Evolutionary conservation across 2,888 invertebrate genomes (phyloP).

Genomic region (Pterostichus madidus): DNA sequence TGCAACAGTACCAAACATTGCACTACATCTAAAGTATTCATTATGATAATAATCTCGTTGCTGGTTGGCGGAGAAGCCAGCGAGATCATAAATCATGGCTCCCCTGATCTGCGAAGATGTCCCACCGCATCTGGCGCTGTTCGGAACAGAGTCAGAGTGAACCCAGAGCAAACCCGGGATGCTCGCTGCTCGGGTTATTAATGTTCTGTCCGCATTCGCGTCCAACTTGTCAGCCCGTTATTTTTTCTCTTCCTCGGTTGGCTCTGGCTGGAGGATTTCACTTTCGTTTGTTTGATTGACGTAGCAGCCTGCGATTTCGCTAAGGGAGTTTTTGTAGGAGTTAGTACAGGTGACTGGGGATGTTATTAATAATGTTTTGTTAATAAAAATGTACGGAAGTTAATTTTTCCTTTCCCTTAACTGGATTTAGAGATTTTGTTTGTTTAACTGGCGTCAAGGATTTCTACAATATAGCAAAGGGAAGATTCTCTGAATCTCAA

Average conservation of each 20-base stretch:
- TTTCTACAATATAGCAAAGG: too few relatives aligned
- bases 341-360: not conserved
- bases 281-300: constrained; percentile 28
- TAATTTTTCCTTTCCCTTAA: not conserved
- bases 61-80: not conserved
- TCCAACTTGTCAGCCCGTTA: constrained; percentile 43
- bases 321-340: constrained; percentile 4
- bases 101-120: constrained; percentile 37
- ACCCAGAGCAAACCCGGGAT: constrained; percentile 1
- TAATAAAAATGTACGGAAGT: not conserved
- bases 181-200: constrained; percentile 35
- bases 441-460: not conserved
- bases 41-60: constrained; percentile 37
- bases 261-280: constrained; percentile 26
- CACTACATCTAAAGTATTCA: constrained; percentile 45
- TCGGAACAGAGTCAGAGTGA: not conserved
- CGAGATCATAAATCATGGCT: constrained; percentile 26
- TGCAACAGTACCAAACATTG: constrained; percentile 44
- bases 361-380: constrained; percentile 7
- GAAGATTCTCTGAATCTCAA: too few relatives aligned
- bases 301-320: not conserved
- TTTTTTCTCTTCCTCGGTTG: constrained; percentile 22
- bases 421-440: not conserved
- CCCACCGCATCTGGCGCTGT: constrained; percentile 14
- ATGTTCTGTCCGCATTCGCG: constrained; percentile 22